Conservation (phyloP, 2,888 invertebrate species). For the Conomelus anceps region DNA sequence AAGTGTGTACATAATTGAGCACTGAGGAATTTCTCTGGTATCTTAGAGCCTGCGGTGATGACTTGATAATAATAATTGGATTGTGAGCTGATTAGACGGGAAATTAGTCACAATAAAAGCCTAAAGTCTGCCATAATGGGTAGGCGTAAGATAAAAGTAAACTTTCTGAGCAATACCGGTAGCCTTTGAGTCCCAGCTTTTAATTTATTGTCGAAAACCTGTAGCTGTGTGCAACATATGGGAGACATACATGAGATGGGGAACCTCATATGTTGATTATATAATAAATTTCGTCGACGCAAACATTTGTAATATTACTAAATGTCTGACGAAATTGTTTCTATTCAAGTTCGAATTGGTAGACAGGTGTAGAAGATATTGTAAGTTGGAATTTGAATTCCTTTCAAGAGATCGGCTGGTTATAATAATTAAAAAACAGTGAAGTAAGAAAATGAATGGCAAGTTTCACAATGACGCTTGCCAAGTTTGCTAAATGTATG, state of each 20-base stretch:
- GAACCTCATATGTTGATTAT: background rate
- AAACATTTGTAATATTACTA: background rate
- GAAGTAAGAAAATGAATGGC: background rate
- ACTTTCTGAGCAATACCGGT: background rate
- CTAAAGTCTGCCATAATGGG: background rate
- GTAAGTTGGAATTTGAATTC: background rate
- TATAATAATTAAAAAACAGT: background rate
- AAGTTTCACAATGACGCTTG: background rate
- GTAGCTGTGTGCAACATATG: background rate
- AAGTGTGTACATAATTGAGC: background rate
- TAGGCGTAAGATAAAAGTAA: background rate
- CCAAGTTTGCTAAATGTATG: background rate
- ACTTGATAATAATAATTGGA: background rate
- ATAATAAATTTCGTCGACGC: background rate
- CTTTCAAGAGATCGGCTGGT: background rate
- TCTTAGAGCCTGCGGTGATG: background rate
- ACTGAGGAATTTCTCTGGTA: background rate
- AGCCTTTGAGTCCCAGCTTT: background rate
- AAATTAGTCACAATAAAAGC: background rate
- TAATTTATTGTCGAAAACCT: background rate
- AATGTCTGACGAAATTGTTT: background rate
- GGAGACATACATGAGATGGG: no score
- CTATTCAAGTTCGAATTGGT: background rate
- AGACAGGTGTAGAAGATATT: background rate
- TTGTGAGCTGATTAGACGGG: background rate